phyloP scores from a whole-genome alignment of 2,797 vertebrate genomes.

The Otus scops region DNA sequence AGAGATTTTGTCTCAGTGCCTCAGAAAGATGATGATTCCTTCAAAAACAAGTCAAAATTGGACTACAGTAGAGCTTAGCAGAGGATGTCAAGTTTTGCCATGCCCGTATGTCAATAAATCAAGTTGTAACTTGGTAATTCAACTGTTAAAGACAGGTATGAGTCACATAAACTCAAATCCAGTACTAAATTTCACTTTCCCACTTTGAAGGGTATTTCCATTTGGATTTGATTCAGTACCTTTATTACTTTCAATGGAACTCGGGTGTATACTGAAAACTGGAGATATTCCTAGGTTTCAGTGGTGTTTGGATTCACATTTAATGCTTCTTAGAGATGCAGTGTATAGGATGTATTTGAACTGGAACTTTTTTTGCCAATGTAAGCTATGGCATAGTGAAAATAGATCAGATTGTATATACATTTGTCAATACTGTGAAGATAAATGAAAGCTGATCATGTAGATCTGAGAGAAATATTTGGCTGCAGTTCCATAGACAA shows the following conservation, averaged over 20 bases:
- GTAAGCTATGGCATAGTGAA: background rate
- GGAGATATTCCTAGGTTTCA: background rate
- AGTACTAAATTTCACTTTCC: background rate
- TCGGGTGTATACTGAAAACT: background rate
- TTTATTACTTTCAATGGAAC: background rate
- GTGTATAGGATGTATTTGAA: background rate
- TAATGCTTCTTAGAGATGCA: background rate
- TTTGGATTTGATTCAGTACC: background rate
- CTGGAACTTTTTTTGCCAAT: background rate
- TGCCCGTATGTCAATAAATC: background rate
- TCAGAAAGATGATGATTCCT: background rate
- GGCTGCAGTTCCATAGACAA: background rate
- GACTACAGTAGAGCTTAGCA: background rate
- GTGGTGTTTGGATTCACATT: background rate
- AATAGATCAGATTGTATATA: background rate
- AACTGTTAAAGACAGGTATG: background rate
- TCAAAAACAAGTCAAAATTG: background rate
- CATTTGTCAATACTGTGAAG: background rate
- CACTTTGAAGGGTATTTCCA: background rate
- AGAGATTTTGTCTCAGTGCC: background rate
- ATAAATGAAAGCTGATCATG: background rate
- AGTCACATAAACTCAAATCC: background rate
- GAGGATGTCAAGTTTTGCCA: background rate
- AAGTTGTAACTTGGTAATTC: background rate
- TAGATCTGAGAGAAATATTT: background rate